Evolutionary conservation across 53 echinoderm and acorn worm species (phyloP), one percentile per base, ranked within the genome.

Genomic region (Astropecten irregularis): DNA sequence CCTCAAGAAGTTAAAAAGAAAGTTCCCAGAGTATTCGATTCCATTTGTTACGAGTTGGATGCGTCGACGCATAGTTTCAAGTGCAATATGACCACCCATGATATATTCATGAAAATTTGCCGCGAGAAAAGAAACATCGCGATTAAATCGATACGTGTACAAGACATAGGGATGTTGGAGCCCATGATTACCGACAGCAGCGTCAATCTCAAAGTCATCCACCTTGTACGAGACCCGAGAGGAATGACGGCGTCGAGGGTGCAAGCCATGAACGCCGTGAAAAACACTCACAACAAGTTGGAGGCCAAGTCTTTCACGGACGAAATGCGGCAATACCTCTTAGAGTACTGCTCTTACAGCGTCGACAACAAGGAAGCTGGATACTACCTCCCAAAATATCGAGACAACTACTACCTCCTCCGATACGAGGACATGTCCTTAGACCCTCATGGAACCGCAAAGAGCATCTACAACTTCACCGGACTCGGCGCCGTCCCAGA

Each of bases 161-260:
- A 72, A 18, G 87, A 96, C 27, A 65, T 96, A 4, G 91, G 89
- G 40, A 82, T 89, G 3, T 66, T 93, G 76, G 36, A 83, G 54
- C 82, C 88, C 2, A 10, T 90, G 9, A 83, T 96, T 22, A 49
- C 84, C 60, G 73, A 83, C 34, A 71, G 77, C 3, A 70, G 58
- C 32, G 25, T 73, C 4, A 89, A 91, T 14, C 72, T 96, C 1
- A 96, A 96, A 73, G 82, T 96, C 32, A 89, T 96, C 32, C 93
- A 96, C 62, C 63, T 96, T 10, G 74, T 96, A 0, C 96, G 96
- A 14, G 96, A 96, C 31, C 96, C 96, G 14, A 48, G 96, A 6
- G 93, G 93, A 18, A 91, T 96, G 91, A 89, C 89, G 0, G 55
- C 93, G 8, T 96, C 96, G 50, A 79, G 95, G 4, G 38, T 95